These are phyloP conservation scores for Oligia strigilis DNA, from an alignment of 2,888 invertebrate species.

Conservation along the genomic window DNA sequence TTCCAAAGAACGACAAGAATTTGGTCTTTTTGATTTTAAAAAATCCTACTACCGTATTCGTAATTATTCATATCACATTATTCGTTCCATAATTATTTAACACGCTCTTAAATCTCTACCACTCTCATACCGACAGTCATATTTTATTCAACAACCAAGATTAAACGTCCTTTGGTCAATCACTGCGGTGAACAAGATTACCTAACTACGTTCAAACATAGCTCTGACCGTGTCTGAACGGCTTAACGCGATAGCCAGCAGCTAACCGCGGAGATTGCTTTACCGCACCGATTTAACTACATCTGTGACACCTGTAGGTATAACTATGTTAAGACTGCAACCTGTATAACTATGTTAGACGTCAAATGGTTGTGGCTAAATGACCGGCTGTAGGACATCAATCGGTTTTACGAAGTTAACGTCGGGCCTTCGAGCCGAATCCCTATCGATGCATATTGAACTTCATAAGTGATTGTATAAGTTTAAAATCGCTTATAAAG, in stretches of 20 bases:
- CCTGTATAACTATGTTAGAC: constrained; percentile 27
- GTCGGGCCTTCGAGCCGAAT: constrained; percentile 10
- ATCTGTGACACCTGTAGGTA: constrained; percentile 37
- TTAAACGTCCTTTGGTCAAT: neutral
- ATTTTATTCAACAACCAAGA: neutral
- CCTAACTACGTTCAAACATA: neutral
- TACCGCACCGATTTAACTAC: constrained; percentile 31
- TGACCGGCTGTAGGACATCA: constrained; percentile 10
- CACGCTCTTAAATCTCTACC: neutral
- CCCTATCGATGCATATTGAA: neutral
- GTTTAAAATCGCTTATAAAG: neutral
- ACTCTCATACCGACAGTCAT: neutral
- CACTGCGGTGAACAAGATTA: constrained; percentile 28
- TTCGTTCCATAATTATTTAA: neutral
- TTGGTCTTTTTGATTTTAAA: neutral
- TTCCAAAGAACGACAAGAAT: neutral
- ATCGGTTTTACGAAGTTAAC: constrained; percentile 3
- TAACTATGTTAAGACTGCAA: constrained; percentile 29
- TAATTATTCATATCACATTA: neutral
- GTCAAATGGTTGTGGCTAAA: constrained; percentile 36
- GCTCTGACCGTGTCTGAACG: neutral
- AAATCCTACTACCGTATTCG: neutral
- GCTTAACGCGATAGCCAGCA: constrained; percentile 4
- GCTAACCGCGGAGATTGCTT: constrained; percentile 38
- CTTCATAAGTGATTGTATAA: neutral